Conservation (phyloP, 2,113 vertebrate genomes). For the Ifrita kowaldi region DNA sequence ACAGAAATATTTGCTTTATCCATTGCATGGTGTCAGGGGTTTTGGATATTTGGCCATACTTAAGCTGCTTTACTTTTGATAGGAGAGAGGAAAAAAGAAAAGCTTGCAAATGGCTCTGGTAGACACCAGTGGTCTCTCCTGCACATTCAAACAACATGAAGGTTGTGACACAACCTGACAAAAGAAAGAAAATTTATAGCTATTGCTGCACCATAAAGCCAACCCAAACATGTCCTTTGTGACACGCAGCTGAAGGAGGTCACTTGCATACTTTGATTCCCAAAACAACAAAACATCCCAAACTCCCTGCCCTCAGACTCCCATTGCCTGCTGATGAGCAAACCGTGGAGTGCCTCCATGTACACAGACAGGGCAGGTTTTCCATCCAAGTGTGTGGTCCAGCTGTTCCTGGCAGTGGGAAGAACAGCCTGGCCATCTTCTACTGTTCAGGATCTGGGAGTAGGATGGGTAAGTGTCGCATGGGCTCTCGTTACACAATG, state of each 20-base stretch:
- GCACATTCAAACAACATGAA: background rate
- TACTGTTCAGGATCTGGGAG: background rate
- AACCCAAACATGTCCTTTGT: constrained; percentile 32
- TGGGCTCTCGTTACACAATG: background rate
- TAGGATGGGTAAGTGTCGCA: background rate
- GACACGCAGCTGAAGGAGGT: background rate
- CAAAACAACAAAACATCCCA: background rate
- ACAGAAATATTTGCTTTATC: constrained; percentile 1
- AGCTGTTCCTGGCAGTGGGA: background rate
- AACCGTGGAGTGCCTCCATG: fast-evolving
- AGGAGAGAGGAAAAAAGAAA: constrained; percentile 10
- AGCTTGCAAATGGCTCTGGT: background rate
- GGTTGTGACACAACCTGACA: constrained; percentile 22
- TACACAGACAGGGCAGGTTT: background rate
- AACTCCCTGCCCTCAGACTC: background rate
- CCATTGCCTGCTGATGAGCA: background rate
- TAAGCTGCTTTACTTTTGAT: background rate
- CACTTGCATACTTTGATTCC: background rate
- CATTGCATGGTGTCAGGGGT: background rate
- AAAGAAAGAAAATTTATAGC: constrained; percentile 48
- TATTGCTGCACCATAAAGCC: constrained; percentile 10
- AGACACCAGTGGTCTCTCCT: background rate
- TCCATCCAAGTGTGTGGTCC: background rate
- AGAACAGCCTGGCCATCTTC: background rate
- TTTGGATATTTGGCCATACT: background rate